Evolutionary conservation across 64 coral and sea anemone species (phyloP), one percentile per base, ranked within the genome.

Genomic region (Montipora cactus): DNA sequence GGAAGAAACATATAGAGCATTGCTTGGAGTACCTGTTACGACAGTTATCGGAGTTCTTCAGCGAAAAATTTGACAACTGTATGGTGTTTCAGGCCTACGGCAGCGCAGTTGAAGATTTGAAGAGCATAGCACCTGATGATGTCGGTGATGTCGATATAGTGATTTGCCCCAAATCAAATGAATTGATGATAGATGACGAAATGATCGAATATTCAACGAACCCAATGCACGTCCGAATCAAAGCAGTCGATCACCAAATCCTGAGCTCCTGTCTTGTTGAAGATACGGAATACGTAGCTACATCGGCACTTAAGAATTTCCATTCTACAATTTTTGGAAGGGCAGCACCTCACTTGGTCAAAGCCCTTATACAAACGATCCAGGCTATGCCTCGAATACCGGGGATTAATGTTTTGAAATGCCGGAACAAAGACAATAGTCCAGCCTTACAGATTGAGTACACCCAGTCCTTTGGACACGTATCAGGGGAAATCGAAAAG

Each of bases 261-360:
- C 74, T 94, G 10, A 37, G 89, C 47, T 52, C 79, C 76, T 94
- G 92, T 25, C 78, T 94, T 14, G 79, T 82, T 59, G 51, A 89
- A 76, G 87, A 76, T 28, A 94, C 87, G 21, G 16, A 14, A 2
- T 94, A 94, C 51, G 78, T 94, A 19, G 86, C 87, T 22, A 77
- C 87, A n/a, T 83, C 92, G 49, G 87, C 92, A 59, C 62, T 95
- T 1, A 95, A 76, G 59, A 69, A 59, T 47, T 95, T 95, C 78
- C 93, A 95, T 18, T 21, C 87, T 10, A 66, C 21, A 23, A 77
- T 95, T 88, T 95, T 78, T 45, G 93, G 93, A 10, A 44, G 21
- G 62, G 4, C 44, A 11, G 5, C 45, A 8, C 76, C 76, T 2
- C 76, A 49, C 49, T 8, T 48, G 47, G 6, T 78, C 1, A 19